A percentile compares a stretch with the other conserved stretches of the same genome.
Evolutionary conservation across 37 sponge, comb jelly and placozoan species (phyloP).

Genomic region (Ianthella basta): DNA sequence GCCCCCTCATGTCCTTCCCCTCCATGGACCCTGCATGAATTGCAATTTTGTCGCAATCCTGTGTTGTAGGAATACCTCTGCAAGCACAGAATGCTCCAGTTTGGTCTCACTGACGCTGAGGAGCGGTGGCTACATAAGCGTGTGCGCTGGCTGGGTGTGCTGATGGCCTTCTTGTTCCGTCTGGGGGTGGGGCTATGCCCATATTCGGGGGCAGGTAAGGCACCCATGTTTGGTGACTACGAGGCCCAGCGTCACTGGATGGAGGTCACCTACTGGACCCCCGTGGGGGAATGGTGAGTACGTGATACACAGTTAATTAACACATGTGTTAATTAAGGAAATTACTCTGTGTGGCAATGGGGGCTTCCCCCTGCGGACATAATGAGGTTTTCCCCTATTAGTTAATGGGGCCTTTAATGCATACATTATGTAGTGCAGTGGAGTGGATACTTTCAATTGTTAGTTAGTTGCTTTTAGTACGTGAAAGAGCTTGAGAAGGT

Average conservation of each 20-base stretch:
- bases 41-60: no score
- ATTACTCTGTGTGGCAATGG: background rate
- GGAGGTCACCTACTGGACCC: slow-evolving; percentile 92
- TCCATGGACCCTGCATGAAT: no score
- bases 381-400: background rate
- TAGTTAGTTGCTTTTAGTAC: no score
- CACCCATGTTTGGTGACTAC: slow-evolving; percentile 91
- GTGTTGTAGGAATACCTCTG: no score
- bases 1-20: no score
- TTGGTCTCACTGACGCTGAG: no score
- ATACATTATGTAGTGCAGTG: no score
- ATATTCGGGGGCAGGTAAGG: slow-evolving; percentile 76
- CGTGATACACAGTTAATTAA: no score
- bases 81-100: no score
- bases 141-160: slow-evolving; percentile 15
- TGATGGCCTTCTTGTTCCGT: slow-evolving; percentile 56
- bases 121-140: no score
- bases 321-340: background rate
- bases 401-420: background rate
- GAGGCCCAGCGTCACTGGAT: slow-evolving; percentile 99
- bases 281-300: slow-evolving; percentile 78
- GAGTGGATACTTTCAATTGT: no score
- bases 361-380: background rate
- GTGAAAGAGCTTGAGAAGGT: no score
- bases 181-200: slow-evolving; percentile 59